Conservation (phyloP, 2,113 vertebrate genomes). For the Strigops habroptila region DNA sequence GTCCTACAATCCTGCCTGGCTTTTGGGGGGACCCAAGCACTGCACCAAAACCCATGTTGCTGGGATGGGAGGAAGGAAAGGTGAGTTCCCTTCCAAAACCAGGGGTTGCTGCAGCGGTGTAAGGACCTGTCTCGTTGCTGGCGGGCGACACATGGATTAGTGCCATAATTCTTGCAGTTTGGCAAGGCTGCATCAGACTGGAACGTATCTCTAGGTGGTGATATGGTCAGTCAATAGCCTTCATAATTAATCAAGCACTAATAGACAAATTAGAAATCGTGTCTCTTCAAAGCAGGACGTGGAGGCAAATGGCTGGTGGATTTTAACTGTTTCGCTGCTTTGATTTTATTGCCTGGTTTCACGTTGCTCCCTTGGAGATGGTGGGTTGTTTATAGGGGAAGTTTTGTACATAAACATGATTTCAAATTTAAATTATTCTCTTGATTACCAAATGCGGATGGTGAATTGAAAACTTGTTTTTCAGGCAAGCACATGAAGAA, state of each 20-base stretch:
- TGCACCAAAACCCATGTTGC: neutral
- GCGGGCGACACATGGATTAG: neutral
- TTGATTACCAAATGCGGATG: constrained; percentile 62
- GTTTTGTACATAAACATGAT: constrained; percentile 14
- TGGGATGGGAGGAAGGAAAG: neutral
- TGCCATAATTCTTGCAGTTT: constrained; percentile 39
- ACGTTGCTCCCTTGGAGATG: neutral
- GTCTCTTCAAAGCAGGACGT: constrained; percentile 51
- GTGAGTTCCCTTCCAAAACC: neutral
- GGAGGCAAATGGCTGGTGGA: constrained; percentile 37
- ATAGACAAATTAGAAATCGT: constrained; percentile 61
- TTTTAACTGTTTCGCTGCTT: constrained; percentile 63
- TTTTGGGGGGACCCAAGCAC: neutral
- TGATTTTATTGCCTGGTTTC: neutral
- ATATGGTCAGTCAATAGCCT: constrained; percentile 64
- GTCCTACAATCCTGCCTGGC: neutral
- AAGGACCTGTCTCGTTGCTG: rapidly evolving
- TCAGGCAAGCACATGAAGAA: constrained; percentile 76
- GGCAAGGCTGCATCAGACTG: constrained; percentile 47
- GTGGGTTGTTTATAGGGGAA: neutral
- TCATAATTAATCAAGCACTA: constrained; percentile 70
- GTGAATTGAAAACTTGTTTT: constrained; percentile 75
- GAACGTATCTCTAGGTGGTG: constrained; percentile 59
- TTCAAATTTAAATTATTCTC: constrained; percentile 66
- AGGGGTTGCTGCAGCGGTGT: rapidly evolving